Evolutionary conservation across 2,797 vertebrate genomes (phyloP).

Genomic region (Ctenopoma multispine): DNA sequence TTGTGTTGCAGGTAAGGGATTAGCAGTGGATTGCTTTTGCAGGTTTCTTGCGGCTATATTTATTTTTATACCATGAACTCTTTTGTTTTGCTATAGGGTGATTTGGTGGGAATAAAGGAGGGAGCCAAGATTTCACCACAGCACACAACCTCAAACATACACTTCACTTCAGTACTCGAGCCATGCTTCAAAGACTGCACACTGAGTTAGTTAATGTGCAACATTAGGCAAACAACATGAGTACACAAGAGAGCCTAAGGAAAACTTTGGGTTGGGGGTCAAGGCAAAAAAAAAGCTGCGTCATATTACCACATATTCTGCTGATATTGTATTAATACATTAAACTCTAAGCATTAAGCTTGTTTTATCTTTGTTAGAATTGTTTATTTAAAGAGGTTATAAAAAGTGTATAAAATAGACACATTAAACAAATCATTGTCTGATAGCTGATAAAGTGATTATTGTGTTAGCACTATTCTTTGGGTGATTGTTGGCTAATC

Average conservation of each 20-base stretch:
- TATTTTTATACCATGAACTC: conserved; percentile 43
- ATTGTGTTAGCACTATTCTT: conserved; percentile 23
- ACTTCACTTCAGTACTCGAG: conserved; percentile 45
- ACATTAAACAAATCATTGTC: conserved; percentile 33
- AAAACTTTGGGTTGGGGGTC: conserved; percentile 48
- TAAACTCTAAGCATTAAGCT: conserved; percentile 12
- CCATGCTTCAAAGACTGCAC: conserved; percentile 65
- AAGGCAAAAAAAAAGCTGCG: background rate
- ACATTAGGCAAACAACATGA: conserved; percentile 75
- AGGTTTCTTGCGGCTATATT: conserved; percentile 37
- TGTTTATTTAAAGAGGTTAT: conserved; percentile 12
- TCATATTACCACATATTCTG: conserved; percentile 18
- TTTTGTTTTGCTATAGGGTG: conserved; percentile 31
- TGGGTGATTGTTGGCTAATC: conserved; percentile 32
- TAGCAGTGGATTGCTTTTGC: conserved; percentile 26
- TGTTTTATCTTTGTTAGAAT: conserved; percentile 27
- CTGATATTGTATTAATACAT: conserved; percentile 11
- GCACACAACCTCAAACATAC: conserved; percentile 36
- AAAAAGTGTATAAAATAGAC: conserved; percentile 10
- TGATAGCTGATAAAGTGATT: conserved; percentile 27
- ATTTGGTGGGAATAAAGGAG: conserved; percentile 31
- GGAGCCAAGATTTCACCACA: conserved; percentile 47
- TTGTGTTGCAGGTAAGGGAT: background rate
- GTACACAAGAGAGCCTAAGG: conserved; percentile 59
- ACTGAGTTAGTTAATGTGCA: conserved; percentile 83